Evolutionary conservation across 2,113 vertebrate genomes (phyloP).

Genomic region (Camelus bactrianus): DNA sequence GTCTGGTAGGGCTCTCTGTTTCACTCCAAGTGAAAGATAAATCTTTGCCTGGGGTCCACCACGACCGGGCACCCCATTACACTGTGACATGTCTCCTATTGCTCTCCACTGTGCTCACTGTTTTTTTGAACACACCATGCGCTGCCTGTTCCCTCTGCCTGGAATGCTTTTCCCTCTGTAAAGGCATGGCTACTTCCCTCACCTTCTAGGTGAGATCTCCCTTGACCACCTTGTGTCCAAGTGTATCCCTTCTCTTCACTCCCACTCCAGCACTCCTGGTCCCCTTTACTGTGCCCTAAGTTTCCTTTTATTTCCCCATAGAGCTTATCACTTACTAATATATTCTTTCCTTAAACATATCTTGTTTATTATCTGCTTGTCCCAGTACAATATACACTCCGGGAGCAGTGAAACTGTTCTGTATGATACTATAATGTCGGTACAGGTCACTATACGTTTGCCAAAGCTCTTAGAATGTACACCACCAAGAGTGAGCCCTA

Average conservation of each 20-base stretch:
- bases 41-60: background rate
- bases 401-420: background rate
- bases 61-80: background rate
- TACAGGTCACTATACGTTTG: too few species aligned
- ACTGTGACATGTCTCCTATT: too few species aligned
- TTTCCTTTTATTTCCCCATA: background rate
- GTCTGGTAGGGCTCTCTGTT: too few species aligned
- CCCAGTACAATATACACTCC: background rate
- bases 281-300: background rate
- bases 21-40: background rate
- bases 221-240: background rate
- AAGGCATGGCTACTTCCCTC: background rate
- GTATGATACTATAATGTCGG: too few species aligned
- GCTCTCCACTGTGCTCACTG: rapidly evolving
- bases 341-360: background rate
- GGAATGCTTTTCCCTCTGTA: rapidly evolving
- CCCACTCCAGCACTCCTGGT: background rate
- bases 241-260: background rate
- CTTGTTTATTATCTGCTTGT: background rate
- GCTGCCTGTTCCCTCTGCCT: background rate
- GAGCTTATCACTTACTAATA: background rate
- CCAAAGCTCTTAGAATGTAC: too few species aligned
- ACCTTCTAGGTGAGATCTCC: background rate
- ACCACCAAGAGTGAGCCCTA: too few species aligned
- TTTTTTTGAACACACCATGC: background rate